These are phyloP conservation scores for Deilephila elpenor DNA, from an alignment of 2,888 invertebrate genomes.

Conservation along the genomic window DNA sequence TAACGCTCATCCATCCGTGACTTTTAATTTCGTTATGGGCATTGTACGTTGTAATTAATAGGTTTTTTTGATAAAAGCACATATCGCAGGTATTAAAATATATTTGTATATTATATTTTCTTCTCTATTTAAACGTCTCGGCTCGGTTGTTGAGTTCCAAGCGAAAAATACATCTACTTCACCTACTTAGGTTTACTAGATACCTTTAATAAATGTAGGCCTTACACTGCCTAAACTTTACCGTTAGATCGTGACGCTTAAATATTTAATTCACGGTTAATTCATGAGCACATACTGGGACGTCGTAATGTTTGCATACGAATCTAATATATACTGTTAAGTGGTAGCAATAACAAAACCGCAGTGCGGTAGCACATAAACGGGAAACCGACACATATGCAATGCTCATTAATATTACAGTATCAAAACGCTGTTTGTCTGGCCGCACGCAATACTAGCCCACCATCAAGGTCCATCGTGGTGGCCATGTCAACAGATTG, in stretches of 20 bases:
- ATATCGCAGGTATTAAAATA: too few species aligned
- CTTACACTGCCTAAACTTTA: conserved; percentile 2
- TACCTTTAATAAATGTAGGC: not conserved
- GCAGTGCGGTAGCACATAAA: not conserved
- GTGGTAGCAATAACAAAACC: too few species aligned
- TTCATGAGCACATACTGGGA: not conserved
- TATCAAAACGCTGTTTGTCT: conserved; percentile 36
- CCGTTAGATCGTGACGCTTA: conserved; percentile 3
- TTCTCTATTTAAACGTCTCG: too few species aligned
- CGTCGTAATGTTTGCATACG: not conserved
- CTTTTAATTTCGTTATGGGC: too few species aligned
- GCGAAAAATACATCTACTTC: not conserved
- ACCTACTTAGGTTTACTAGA: not conserved
- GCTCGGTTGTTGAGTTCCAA: not conserved
- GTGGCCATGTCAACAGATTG: conserved; percentile 54
- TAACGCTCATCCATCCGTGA: not conserved
- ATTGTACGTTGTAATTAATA: too few species aligned
- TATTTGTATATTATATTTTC: too few species aligned
- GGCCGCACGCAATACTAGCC: conserved; percentile 45
- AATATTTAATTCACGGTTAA: conserved; percentile 2
- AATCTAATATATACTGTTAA: not conserved
- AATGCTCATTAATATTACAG: not conserved
- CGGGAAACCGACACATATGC: not conserved
- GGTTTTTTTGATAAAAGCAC: too few species aligned
- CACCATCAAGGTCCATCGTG: conserved; percentile 55